Evolutionary conservation across 2,113 vertebrate species (phyloP).

Genomic region (Oncorhynchus mykiss): DNA sequence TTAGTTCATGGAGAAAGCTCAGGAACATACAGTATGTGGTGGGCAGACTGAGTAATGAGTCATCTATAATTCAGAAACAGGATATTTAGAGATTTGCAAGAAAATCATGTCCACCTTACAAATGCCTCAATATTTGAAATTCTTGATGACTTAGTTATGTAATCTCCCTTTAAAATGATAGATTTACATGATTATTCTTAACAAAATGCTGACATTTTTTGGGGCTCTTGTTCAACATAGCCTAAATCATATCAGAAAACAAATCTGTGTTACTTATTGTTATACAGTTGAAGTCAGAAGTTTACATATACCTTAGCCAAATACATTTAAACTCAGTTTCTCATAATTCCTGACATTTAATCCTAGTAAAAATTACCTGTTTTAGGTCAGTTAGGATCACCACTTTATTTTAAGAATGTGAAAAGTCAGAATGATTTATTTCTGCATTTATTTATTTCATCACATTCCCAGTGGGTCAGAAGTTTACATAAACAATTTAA

Average conservation of each 20-base stretch:
- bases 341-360: no score
- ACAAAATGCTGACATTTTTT: not conserved
- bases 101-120: not conserved
- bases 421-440: no score
- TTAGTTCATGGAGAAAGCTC: not conserved
- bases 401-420: no score
- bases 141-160: not conserved
- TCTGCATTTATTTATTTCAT: no score
- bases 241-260: not conserved
- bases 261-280: not conserved
- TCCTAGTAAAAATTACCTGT: no score
- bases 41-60: not conserved
- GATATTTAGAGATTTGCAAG: not conserved
- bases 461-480: no score
- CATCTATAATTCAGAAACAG: not conserved
- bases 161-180: not conserved
- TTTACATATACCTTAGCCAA: no score
- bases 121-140: conserved; percentile 3
- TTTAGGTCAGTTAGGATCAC: no score
- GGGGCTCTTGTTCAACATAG: no score
- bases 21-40: not conserved
- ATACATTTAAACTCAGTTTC: no score
- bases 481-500: no score
- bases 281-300: not conserved
- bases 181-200: not conserved